Evolutionary conservation across 2,888 invertebrate species (phyloP).

Genomic region (Cantharis rustica): DNA sequence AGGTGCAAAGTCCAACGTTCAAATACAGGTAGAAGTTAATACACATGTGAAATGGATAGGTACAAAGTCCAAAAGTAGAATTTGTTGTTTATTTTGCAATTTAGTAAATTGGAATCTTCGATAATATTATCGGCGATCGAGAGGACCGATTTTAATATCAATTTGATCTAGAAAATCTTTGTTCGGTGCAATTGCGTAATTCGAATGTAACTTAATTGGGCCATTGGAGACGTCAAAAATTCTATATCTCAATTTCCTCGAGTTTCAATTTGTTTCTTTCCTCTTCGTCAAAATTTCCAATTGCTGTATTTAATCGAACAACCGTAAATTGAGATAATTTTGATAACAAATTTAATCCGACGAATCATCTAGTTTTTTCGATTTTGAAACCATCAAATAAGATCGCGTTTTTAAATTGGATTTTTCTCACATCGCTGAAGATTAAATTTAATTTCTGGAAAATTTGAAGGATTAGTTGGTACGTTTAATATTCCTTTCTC

Average conservation of each 20-base stretch:
- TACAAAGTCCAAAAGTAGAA: constrained; percentile 17
- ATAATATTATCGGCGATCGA: background rate
- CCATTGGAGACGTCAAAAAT: too few species aligned
- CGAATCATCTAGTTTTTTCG: background rate
- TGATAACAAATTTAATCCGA: background rate
- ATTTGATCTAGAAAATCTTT: background rate
- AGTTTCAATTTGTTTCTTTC: background rate
- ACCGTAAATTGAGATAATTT: background rate
- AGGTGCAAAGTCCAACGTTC: constrained; percentile 47
- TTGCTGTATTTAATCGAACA: background rate
- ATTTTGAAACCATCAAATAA: background rate
- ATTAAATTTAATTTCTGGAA: background rate
- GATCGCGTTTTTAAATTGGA: background rate
- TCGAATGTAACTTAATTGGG: too few species aligned
- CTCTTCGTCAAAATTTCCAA: background rate
- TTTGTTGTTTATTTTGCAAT: constrained; percentile 1
- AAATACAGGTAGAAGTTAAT: constrained; percentile 31
- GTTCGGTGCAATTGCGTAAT: background rate
- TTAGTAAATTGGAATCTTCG: background rate
- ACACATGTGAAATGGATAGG: constrained; percentile 19
- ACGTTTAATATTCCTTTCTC: background rate
- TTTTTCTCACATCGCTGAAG: background rate
- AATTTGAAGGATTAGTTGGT: background rate
- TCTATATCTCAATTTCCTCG: background rate
- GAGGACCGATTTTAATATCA: background rate